phyloP scores from a whole-genome alignment of 2,113 vertebrate species.

The Misgurnus anguillicaudatus region DNA sequence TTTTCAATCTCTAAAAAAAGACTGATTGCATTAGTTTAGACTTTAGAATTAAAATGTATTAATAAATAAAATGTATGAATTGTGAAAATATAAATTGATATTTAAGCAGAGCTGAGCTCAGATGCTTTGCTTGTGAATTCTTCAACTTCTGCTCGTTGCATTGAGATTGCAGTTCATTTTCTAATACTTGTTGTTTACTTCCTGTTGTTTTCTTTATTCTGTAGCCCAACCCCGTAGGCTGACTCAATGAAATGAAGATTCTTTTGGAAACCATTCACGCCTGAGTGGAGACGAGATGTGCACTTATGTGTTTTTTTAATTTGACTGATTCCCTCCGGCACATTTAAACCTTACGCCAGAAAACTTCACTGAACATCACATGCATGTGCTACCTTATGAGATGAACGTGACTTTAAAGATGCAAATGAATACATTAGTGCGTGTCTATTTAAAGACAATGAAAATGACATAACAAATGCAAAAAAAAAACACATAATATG shows the following conservation, averaged over 20 bases:
- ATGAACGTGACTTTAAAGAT: background rate
- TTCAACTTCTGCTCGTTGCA: background rate
- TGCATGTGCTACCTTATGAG: background rate
- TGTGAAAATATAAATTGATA: background rate
- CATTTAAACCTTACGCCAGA: background rate
- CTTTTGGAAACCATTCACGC: constrained; percentile 28
- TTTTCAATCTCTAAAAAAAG: no score
- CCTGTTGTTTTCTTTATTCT: background rate
- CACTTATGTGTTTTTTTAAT: constrained; percentile 28
- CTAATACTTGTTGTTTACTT: background rate
- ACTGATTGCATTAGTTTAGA: no score
- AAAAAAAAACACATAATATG: background rate
- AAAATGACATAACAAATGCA: background rate
- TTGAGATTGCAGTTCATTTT: background rate
- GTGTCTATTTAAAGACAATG: background rate
- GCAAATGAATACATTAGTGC: background rate
- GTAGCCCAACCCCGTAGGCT: background rate
- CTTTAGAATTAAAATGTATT: no score
- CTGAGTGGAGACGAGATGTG: constrained; percentile 8
- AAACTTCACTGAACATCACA: background rate
- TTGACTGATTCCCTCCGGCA: background rate
- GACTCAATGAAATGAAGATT: constrained; percentile 44
- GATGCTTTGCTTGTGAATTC: background rate
- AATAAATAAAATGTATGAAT: no score
- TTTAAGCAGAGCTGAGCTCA: background rate